A percentile compares a stretch with the other conserved stretches of the same genome.
These are phyloP conservation scores for Apostichopus leukothele DNA, from an alignment of 53 echinoderm and acorn worm species.

Conservation along the genomic window DNA sequence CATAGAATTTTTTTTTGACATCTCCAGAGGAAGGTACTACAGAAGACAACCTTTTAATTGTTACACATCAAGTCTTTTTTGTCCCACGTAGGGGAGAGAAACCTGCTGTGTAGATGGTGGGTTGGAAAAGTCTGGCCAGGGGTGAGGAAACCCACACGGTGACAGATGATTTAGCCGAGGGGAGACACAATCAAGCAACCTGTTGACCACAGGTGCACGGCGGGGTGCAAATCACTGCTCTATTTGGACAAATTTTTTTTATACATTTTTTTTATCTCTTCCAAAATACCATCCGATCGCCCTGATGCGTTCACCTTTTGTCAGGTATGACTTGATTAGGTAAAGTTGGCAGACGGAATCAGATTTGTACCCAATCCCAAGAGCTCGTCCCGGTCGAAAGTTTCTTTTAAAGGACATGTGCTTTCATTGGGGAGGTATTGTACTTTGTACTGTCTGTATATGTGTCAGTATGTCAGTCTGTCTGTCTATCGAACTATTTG, in stretches of 20 bases:
- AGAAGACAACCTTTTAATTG: constrained; percentile 42
- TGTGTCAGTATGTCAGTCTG: too few species aligned
- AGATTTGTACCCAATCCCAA: too few species aligned
- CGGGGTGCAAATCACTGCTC: constrained; percentile 20
- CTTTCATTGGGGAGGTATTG: too few species aligned
- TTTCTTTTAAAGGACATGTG: too few species aligned
- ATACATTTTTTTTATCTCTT: background rate
- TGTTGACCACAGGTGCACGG: constrained; percentile 38
- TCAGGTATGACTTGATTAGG: constrained; percentile 5
- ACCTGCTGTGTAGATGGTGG: constrained; percentile 20
- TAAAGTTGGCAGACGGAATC: background rate
- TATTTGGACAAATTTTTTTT: constrained; percentile 18
- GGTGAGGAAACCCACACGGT: constrained; percentile 29
- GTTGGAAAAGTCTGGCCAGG: constrained; percentile 34
- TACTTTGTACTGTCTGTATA: too few species aligned
- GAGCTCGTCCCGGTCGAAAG: too few species aligned
- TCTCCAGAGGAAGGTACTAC: background rate
- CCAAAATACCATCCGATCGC: background rate
- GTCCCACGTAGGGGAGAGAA: constrained; percentile 37
- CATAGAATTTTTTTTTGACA: background rate
- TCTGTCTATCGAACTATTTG: too few species aligned
- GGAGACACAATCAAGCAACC: constrained; percentile 38
- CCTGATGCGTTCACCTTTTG: constrained; percentile 27
- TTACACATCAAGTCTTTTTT: constrained; percentile 12
- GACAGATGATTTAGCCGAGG: constrained; percentile 30